These are phyloP conservation scores for Cassiopea xamachana DNA, from an alignment of 30 jellyfish, hydroid and myxozoan genomes.

Conservation along the genomic window DNA sequence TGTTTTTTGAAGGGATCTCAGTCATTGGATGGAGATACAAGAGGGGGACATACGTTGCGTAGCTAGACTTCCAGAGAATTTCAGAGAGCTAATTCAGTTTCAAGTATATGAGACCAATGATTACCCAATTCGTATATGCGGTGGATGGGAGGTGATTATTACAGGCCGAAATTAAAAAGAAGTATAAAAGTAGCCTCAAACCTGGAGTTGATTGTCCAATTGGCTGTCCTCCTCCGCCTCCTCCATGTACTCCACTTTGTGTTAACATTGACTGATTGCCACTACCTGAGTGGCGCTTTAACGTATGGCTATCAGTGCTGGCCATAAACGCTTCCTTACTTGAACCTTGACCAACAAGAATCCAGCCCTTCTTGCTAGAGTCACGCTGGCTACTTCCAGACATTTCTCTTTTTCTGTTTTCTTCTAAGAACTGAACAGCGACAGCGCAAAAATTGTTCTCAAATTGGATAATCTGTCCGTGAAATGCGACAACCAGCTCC, in stretches of 20 bases:
- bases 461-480: slow-evolving; percentile 92
- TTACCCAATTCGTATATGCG: too few species aligned
- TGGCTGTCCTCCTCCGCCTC: background rate
- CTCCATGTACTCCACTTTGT: slow-evolving; percentile 5
- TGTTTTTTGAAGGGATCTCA: too few species aligned
- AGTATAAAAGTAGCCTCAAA: background rate
- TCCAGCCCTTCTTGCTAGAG: slow-evolving; percentile 96
- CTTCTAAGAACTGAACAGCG: slow-evolving; percentile 97
- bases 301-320: slow-evolving; percentile 87
- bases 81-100: too few species aligned
- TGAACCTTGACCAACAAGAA: slow-evolving; percentile 93
- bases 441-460: slow-evolving; percentile 92
- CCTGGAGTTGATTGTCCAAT: slow-evolving; percentile 1
- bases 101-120: too few species aligned
- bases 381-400: slow-evolving; percentile 95
- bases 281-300: slow-evolving; percentile 62
- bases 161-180: background rate
- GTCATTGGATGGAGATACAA: too few species aligned
- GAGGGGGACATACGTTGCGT: too few species aligned
- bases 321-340: slow-evolving; percentile 90
- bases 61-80: too few species aligned
- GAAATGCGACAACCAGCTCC: slow-evolving; percentile 97
- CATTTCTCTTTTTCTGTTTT: slow-evolving; percentile 83
- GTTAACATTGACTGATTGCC: slow-evolving; percentile 10
- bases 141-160: too few species aligned